phyloP scores from a whole-genome alignment of 2,113 vertebrate genomes.

The Megaceryle maxima region DNA sequence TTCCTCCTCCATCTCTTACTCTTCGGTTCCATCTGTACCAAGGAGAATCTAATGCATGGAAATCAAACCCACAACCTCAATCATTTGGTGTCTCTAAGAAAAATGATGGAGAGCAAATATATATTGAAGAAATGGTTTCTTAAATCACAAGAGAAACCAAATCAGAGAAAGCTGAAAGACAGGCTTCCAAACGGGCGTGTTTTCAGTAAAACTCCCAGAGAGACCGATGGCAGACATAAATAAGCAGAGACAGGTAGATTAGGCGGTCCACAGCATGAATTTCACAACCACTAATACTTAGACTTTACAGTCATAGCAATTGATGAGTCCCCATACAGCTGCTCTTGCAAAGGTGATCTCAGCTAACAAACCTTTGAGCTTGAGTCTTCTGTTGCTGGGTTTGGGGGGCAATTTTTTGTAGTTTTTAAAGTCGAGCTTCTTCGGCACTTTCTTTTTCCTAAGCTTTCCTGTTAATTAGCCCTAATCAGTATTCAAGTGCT shows the following conservation, averaged over 20 bases:
- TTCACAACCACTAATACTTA: not conserved
- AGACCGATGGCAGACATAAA: not conserved
- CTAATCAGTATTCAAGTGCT: constrained; percentile 40
- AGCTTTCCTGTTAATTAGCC: not conserved
- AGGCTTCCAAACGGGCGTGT: not conserved
- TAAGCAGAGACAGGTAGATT: not conserved
- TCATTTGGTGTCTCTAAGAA: not conserved
- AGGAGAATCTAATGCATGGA: not conserved
- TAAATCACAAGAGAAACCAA: not conserved
- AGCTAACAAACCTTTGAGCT: not conserved
- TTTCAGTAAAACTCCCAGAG: not conserved
- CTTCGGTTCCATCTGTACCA: not conserved
- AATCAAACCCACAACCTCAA: not conserved
- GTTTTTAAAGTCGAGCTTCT: not conserved
- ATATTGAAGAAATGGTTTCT: not conserved
- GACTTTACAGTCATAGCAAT: not conserved
- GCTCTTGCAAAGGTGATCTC: not conserved
- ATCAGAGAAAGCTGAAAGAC: not conserved
- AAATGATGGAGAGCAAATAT: not conserved
- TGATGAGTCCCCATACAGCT: constrained; percentile 4
- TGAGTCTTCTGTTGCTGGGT: not conserved
- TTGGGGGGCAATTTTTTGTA: not conserved
- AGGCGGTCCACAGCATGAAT: not conserved
- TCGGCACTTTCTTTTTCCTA: constrained; percentile 4
- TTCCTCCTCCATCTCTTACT: not conserved